Base-by-base conservation (phyloP, 2,113 vertebrate species). In the Rostratula benghalensis region DNA sequence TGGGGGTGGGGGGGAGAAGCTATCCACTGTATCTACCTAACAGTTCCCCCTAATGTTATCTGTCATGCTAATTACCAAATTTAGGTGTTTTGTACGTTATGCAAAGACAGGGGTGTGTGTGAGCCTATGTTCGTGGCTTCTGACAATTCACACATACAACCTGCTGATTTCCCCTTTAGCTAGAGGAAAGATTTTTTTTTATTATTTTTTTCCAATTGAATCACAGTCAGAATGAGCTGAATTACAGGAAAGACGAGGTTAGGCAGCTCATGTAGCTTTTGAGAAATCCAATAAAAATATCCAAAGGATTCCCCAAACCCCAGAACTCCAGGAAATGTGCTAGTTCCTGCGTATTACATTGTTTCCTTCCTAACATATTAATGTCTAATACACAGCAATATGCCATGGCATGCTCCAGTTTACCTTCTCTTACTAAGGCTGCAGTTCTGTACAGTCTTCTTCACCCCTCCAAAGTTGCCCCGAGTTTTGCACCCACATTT, bases 281-380 rank as follows among this genome's bases (percentile, higher is more conserved):
- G 86, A 96, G 94, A 96, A 93, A 96, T 92, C 78, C 77, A 96
- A 97, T 96, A 81, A 95, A 96, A 93, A 97, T 91, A 85, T 92
- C 83, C 69, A 65, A 82, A 96, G 94, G 95, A 93, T 95, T 96
- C 95, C 94, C 95, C 83, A 95, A 96, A 89, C 83, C 92, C 92
- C 90, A 87, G 96, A 95, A 92, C 95, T 93, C 77, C 90, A 92
- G 94, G 86, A 95, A 96, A 93, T 82, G 73, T 78, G 61, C 86
- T 93, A 78, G 89, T 95, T 95, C 85, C 92, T 96, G 85, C 75
- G 94, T 93, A 93, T 96, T 92, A 95, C 92, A 96, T 78, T 70
- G 88, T 92, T 96, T 95, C 90, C 90, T 94, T 96, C 90, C 86
- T 82, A 89, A 94, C 68, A 37, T 87, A 96, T 91, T 94, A 95